Percentiles rank a stretch among this genome's conserved stretches.
phyloP scores from a whole-genome alignment of 2,888 invertebrate genomes.

The Cataglyphis livida region DNA sequence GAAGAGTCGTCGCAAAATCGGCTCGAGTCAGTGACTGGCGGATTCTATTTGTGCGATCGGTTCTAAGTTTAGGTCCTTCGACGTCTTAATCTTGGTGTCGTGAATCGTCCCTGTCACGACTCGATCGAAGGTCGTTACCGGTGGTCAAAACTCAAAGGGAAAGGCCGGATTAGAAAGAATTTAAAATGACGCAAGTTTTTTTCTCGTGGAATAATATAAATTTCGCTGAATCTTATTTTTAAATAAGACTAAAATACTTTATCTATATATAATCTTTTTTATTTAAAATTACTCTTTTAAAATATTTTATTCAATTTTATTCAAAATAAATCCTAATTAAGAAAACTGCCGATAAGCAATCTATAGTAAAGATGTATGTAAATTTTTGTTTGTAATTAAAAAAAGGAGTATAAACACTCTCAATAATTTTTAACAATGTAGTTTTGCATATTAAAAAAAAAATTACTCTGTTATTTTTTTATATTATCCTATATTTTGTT shows the following conservation, averaged over 20 bases:
- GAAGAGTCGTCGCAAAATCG: conserved; percentile 62
- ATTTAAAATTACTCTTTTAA: conserved; percentile 10
- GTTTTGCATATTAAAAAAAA: neutral
- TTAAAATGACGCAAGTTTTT: neutral
- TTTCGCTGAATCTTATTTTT: neutral
- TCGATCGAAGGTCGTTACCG: conserved; percentile 64
- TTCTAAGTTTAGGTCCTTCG: conserved; percentile 75
- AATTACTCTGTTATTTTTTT: neutral
- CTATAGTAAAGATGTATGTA: neutral
- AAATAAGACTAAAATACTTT: neutral
- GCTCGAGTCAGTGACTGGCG: conserved; percentile 71
- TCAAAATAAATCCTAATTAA: neutral
- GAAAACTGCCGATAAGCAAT: neutral
- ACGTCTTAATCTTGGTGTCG: conserved; percentile 69
- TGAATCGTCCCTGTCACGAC: conserved; percentile 60
- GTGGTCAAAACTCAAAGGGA: conserved; percentile 46
- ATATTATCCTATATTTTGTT: neutral
- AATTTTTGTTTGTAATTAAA: neutral
- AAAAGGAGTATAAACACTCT: neutral
- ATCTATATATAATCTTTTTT: neutral
- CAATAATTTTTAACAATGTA: neutral
- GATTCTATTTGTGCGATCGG: conserved; percentile 75
- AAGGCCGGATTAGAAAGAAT: neutral
- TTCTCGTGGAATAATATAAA: neutral
- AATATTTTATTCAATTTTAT: neutral